phyloP scores from a whole-genome alignment of 2,797 vertebrate genomes.

The Eulemur mongoz region DNA sequence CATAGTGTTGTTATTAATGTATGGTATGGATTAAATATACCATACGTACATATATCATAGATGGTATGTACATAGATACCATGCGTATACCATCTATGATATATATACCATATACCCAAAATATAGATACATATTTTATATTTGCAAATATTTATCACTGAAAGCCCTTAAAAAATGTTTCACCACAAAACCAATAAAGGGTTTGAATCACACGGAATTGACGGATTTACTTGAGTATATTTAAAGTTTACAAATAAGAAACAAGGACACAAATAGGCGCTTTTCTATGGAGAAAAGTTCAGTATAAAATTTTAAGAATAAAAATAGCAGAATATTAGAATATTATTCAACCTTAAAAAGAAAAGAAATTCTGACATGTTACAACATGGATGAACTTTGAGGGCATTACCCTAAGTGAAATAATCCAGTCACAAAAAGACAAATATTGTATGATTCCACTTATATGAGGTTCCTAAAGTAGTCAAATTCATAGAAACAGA shows the following conservation, averaged over 20 bases:
- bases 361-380: neutral
- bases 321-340: neutral
- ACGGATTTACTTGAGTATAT: neutral
- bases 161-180: neutral
- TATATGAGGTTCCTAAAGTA: neutral
- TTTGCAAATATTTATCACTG: neutral
- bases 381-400: neutral
- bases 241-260: neutral
- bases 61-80: neutral
- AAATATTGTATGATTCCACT: neutral
- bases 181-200: slow-evolving; percentile 6
- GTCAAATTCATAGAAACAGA: neutral
- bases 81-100: neutral
- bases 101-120: neutral
- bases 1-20: neutral
- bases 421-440: neutral
- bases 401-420: neutral
- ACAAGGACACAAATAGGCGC: neutral
- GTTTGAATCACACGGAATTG: neutral
- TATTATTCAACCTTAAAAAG: slow-evolving; percentile 9
- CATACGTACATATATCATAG: neutral
- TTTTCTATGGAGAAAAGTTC: neutral
- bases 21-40: neutral
- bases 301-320: neutral
- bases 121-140: neutral